Evolutionary conservation across 2,888 invertebrate genomes (phyloP).

Genomic region (Coelogynopora nodosa): DNA sequence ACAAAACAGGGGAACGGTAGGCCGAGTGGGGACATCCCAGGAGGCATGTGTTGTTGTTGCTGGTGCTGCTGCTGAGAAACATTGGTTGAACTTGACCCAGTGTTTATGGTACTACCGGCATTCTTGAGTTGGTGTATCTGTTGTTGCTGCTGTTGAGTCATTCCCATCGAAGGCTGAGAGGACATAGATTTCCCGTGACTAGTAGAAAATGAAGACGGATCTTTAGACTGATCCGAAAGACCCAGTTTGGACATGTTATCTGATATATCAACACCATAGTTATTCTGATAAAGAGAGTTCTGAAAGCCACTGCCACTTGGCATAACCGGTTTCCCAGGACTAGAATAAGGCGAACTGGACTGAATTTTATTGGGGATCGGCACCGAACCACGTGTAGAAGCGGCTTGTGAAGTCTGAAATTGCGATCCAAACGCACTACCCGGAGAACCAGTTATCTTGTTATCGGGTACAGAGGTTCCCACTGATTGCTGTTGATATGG

Average conservation of each 20-base stretch:
- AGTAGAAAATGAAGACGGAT: background rate
- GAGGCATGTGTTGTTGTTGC: background rate
- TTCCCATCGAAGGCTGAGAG: background rate
- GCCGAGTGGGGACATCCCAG: background rate
- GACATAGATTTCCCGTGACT: constrained; percentile 2
- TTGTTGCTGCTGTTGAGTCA: background rate
- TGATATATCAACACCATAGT: background rate
- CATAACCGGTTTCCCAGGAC: background rate
- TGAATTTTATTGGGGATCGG: background rate
- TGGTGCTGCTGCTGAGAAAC: background rate
- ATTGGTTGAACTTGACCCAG: background rate
- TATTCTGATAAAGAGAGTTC: background rate
- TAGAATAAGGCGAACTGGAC: constrained; percentile 20
- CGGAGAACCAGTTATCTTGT: background rate
- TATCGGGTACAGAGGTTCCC: background rate
- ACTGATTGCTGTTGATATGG: background rate
- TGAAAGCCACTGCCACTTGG: background rate
- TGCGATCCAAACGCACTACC: background rate
- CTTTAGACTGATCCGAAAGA: background rate
- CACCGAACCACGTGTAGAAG: background rate
- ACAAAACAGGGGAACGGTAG: background rate
- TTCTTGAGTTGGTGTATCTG: background rate
- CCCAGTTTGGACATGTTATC: constrained; percentile 10
- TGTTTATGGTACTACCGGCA: background rate
- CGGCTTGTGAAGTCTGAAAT: background rate